Evolutionary conservation across 2,888 invertebrate genomes (phyloP).

Genomic region (Drosophila pegasa): DNA sequence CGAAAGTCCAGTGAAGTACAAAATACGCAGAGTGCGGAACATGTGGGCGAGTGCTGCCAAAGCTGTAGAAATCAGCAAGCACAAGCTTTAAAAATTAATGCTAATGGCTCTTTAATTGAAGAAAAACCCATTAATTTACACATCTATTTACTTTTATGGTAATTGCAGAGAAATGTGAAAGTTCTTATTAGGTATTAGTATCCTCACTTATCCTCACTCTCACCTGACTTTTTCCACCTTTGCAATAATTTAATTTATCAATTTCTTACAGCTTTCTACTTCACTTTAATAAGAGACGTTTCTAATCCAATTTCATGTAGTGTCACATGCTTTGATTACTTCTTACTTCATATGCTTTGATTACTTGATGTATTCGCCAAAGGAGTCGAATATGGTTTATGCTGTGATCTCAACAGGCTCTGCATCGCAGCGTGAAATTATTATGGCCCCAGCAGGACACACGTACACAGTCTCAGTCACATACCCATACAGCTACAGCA

Average conservation of each 20-base stretch:
- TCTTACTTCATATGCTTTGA: conserved; percentile 30
- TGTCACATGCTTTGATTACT: conserved; percentile 23
- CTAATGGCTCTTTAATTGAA: background rate
- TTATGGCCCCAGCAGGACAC: conserved; percentile 60
- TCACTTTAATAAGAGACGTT: background rate
- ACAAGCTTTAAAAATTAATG: background rate
- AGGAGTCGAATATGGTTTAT: conserved; percentile 6
- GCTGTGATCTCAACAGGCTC: conserved; percentile 9
- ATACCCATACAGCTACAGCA: conserved; percentile 2
- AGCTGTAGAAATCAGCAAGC: too few species aligned
- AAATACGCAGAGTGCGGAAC: conserved; percentile 1
- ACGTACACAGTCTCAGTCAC: background rate
- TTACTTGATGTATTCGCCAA: conserved; percentile 16
- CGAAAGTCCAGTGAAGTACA: background rate
- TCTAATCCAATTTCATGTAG: conserved; percentile 13
- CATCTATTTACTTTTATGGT: background rate
- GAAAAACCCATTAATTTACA: background rate
- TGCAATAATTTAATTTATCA: too few species aligned
- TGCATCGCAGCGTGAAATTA: conserved; percentile 65
- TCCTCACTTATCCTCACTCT: too few species aligned
- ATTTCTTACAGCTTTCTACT: background rate
- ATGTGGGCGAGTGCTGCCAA: background rate
- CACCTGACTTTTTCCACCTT: background rate
- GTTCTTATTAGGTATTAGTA: too few species aligned
- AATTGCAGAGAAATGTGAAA: too few species aligned